Conservation (phyloP, 2,797 vertebrate genomes). For the Xyrichtys novacula region DNA sequence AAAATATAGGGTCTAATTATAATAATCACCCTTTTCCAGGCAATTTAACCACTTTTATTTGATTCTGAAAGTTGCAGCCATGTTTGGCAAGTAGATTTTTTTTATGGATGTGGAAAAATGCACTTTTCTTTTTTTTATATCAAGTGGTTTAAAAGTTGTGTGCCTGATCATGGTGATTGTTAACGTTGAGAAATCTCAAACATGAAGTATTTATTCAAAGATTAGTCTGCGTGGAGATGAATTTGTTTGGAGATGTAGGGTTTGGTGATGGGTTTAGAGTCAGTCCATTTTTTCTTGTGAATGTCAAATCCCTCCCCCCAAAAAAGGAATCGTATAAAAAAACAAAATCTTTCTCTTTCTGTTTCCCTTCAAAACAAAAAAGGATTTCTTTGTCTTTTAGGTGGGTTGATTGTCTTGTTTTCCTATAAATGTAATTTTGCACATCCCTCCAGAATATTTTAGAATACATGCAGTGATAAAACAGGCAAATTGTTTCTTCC, state of each 20-base stretch:
- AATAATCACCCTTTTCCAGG: conserved; percentile 66
- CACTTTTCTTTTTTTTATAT: rapidly evolving
- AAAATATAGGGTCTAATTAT: conserved; percentile 71
- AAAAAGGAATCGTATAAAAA: too few species aligned
- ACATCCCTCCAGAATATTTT: too few species aligned
- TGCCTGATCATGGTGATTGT: not conserved
- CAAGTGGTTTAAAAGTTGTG: conserved; percentile 4
- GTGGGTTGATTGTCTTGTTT: too few species aligned
- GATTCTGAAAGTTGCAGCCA: conserved; percentile 37
- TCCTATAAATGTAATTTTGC: too few species aligned
- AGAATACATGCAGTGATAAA: too few species aligned
- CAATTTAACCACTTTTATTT: conserved; percentile 59
- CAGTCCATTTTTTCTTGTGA: too few species aligned
- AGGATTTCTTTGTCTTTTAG: too few species aligned
- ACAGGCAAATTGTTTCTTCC: too few species aligned
- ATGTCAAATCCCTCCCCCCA: too few species aligned
- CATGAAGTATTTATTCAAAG: not conserved
- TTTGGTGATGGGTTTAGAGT: not conserved
- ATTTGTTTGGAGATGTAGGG: not conserved
- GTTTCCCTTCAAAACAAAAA: too few species aligned
- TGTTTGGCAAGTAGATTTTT: conserved; percentile 21
- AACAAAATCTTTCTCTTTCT: too few species aligned
- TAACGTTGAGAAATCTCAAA: not conserved
- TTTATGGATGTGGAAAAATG: not conserved
- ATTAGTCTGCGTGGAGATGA: not conserved